These are phyloP conservation scores for Mactra quadrangularis DNA, from an alignment of 1,140 invertebrate species.

Conservation along the genomic window DNA sequence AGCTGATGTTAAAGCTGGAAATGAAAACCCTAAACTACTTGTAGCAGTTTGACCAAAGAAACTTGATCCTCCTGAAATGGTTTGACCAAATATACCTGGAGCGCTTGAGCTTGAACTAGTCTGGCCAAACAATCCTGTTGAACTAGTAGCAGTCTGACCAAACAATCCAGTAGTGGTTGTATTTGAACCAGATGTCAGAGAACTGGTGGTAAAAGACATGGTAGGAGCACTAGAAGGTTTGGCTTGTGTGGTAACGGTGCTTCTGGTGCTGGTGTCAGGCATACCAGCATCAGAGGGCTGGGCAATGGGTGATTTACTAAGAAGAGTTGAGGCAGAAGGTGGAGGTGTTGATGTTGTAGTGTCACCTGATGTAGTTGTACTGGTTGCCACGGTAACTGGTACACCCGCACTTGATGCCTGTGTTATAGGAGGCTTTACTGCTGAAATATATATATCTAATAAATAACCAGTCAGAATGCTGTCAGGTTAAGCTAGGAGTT, in stretches of 20 bases:
- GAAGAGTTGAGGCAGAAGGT: background rate
- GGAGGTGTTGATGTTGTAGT: constrained; percentile 7
- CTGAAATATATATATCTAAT: too few relatives aligned
- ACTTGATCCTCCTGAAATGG: background rate
- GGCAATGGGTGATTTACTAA: background rate
- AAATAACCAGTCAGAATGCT: too few relatives aligned
- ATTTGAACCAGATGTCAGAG: background rate
- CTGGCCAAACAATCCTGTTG: constrained; percentile 50
- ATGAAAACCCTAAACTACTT: background rate
- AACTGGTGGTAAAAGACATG: background rate
- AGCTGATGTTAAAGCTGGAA: constrained; percentile 19
- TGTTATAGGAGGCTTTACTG: too few relatives aligned
- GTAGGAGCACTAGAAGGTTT: background rate
- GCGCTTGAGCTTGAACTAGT: constrained; percentile 6
- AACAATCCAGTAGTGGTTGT: constrained; percentile 37
- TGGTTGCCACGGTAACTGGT: too few relatives aligned
- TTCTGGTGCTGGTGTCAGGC: background rate
- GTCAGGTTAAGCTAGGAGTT: too few relatives aligned
- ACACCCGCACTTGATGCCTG: background rate
- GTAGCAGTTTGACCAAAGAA: constrained; percentile 55
- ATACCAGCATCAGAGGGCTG: constrained; percentile 1
- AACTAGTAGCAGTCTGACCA: constrained; percentile 41
- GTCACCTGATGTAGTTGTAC: too few relatives aligned
- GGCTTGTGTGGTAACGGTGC: too few relatives aligned
- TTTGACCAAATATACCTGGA: constrained; percentile 38